phyloP scores from a whole-genome alignment of 1,140 invertebrate genomes.

The Eriocheir sinensis region DNA sequence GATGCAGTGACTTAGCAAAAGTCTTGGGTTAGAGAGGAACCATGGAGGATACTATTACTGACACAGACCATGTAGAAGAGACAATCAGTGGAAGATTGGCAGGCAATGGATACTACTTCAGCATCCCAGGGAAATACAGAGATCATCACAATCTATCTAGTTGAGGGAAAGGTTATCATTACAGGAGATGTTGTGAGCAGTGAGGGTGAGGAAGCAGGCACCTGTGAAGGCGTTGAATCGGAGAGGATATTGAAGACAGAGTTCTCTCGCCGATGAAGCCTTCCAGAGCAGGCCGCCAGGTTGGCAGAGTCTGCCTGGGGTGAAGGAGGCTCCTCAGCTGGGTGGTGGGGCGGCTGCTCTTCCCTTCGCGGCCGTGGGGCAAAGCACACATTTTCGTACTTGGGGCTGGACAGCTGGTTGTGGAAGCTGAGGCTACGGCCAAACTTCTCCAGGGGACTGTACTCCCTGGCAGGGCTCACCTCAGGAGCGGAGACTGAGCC shows the following conservation, averaged over 20 bases:
- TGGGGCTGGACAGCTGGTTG: slow-evolving; percentile 79
- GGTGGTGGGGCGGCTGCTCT: slow-evolving; percentile 40
- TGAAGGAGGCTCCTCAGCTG: slow-evolving; percentile 40
- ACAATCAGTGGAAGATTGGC: too few relatives aligned
- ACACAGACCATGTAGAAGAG: too few relatives aligned
- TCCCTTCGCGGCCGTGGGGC: slow-evolving; percentile 47
- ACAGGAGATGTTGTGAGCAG: too few relatives aligned
- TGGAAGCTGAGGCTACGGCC: slow-evolving; percentile 79
- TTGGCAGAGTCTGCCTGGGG: slow-evolving; percentile 73
- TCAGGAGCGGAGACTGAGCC: slow-evolving; percentile 79
- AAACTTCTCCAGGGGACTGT: slow-evolving; percentile 76
- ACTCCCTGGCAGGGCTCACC: slow-evolving; percentile 78
- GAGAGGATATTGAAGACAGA: slow-evolving; percentile 79
- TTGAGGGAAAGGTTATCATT: background rate
- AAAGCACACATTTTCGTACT: slow-evolving; percentile 79
- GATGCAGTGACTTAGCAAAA: too few relatives aligned
- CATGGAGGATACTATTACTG: too few relatives aligned
- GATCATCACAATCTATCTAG: too few relatives aligned
- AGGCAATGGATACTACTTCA: too few relatives aligned
- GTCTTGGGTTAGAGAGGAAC: too few relatives aligned
- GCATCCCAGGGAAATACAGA: too few relatives aligned
- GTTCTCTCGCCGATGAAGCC: slow-evolving; percentile 74
- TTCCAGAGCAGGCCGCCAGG: slow-evolving; percentile 76
- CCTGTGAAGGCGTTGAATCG: slow-evolving; percentile 67
- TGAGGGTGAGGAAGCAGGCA: background rate